Base-by-base conservation (phyloP, 1,140 invertebrate species). In the Hyphantria cunea region DNA sequence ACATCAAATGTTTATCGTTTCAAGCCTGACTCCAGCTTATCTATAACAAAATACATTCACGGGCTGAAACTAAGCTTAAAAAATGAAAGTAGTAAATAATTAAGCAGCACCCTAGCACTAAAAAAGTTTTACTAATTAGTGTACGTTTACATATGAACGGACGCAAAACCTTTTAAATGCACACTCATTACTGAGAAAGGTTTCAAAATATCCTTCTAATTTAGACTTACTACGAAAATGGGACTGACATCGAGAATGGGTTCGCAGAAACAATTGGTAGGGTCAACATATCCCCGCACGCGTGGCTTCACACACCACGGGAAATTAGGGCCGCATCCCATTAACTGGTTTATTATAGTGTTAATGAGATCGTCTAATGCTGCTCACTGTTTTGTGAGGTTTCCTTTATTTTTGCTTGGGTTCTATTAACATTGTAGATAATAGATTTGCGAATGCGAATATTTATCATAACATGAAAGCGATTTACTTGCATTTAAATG, bases 301-400 rank as follows among this genome's bases (percentile, higher is more conserved):
- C 45, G 17, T n/a, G 45, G 55, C 44, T 33, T 25, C 11, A 12
- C 55, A 13, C 45, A 25, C 45, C 14, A 48, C 45, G 45, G 55
- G 45, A 58, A 58, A 58, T 58, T 58, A 58, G 45, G 45, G 33
- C n/a, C 15, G 33, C n/a, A 37, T 32, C 55, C 55, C 55, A 58
- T 58, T 58, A 58, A 34, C 45, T 39, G 33, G 55, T 32, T 48
- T 44, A 49, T 58, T 48, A 58, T 49, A 17, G 55, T 49, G 45
- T 25, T 58, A 49, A 58, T 58, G 55, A 58, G 45, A 49, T 37
- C 33, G 42, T 47, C 44, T 31, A 56, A 7, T 7, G 11, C 8
- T 37, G 34, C 3, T 10, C 34, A 10, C 34, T 37, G 34, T 25
- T 25, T 25, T 25, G 17, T 25, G 5, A 25, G 17, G 5, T n/a